Evolutionary conservation across 2,797 vertebrate genomes (phyloP), one percentile per base, ranked within the genome.

Genomic region (Lemur catta): DNA sequence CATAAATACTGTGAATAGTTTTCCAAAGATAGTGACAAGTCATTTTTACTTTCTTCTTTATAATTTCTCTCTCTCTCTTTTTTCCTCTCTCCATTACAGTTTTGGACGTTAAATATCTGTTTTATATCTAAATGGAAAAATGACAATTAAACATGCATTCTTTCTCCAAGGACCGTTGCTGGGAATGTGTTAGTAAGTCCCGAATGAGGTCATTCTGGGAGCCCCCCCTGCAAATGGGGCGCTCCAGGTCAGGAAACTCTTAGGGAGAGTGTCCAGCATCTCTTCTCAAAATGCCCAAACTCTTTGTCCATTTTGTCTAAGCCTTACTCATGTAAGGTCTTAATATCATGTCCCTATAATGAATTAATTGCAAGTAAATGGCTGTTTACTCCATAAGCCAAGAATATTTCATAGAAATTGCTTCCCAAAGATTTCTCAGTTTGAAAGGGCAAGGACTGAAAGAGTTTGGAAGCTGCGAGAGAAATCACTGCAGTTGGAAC

Each of bases 31-130:
- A 84, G 41, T 85, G 69, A 78, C 18, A 76, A 30, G 46, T 80
- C 50, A 46, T 30, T 90, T 90, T 89, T 74, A 52, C 20, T 94
- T 86, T 92, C 63, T 80, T 75, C 18, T 93, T 65, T 93, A 43
- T 22, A 22, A 33, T 84, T 28, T 20, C 26, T 63, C 17, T 69
- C 33, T 89, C 22, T 87, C 18, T 65, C 18, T 65, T 61, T 13
- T 14, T 63, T 14, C 57, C 33, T 89, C 28, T 88, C 20, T 74
- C 35, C 41, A 28, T 93, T 41, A 30, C 7, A 92, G 35, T 57
- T 85, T 94, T 90, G 46, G 2, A 92, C 18, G 75, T 15, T 75
- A n/a, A 88, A 14, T 85, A 59, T 95, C 72, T 81, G 15, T 24
- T 95, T 94, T 17, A 61, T 52, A 57, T 72, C 14, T 52, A 81